Conservation (phyloP, 2,113 vertebrate species). For the Eubucco bourcierii region DNA sequence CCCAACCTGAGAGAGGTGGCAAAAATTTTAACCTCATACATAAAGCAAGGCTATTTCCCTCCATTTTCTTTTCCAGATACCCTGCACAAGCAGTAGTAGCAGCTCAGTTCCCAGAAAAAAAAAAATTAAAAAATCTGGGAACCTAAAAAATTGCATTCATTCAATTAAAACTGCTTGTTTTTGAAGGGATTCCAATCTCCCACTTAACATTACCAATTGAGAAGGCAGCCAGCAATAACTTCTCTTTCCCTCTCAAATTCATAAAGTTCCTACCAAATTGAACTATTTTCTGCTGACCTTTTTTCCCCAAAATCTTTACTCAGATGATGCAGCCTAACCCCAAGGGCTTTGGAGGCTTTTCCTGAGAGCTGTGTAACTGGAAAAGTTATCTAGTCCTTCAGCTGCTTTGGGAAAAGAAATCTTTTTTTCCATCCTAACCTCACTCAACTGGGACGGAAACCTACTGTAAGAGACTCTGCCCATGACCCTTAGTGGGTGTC, state of each 20-base stretch:
- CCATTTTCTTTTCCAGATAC: background rate
- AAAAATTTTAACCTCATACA: background rate
- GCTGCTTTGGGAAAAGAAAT: background rate
- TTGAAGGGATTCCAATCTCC: background rate
- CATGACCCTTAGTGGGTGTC: background rate
- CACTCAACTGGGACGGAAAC: background rate
- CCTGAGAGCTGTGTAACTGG: background rate
- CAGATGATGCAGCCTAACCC: background rate
- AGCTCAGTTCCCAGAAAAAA: background rate
- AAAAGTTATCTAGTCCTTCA: background rate
- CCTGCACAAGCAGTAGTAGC: background rate
- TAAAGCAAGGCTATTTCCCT: background rate
- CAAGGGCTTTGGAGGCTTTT: background rate
- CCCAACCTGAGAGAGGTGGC: background rate
- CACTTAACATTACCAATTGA: background rate
- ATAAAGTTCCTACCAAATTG: background rate
- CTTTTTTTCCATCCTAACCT: background rate
- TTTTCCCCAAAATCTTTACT: background rate
- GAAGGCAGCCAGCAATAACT: background rate
- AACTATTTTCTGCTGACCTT: background rate
- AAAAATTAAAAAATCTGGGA: background rate
- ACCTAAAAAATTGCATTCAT: background rate
- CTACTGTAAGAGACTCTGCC: background rate
- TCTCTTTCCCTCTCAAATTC: background rate
- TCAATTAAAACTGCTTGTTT: background rate